A percentile compares a stretch with the other conserved stretches of the same genome.
Conservation (phyloP, 1,140 invertebrate genomes). For the Anagrus nilaparvatae region DNA sequence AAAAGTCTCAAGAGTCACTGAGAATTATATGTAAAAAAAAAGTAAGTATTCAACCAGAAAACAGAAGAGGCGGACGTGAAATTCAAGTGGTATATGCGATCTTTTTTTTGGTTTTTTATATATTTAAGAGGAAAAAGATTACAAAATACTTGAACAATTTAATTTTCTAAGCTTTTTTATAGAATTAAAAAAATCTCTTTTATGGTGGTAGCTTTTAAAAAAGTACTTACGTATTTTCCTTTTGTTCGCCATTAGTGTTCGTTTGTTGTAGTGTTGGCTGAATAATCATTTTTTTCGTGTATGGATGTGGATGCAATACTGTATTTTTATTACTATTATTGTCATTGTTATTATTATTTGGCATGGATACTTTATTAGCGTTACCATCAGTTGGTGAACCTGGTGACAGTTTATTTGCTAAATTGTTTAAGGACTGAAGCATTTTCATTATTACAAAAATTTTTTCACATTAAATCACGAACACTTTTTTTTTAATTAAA, state of each 20-base stretch:
- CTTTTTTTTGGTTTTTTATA: background rate
- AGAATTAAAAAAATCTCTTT: no score
- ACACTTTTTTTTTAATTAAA: no score
- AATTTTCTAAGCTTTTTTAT: no score
- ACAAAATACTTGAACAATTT: no score
- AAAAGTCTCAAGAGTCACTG: constrained; percentile 1
- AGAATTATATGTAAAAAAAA: constrained; percentile 14
- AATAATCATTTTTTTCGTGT: constrained; percentile 34
- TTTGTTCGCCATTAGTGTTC: constrained; percentile 35
- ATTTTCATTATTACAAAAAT: no score
- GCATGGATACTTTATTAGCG: constrained; percentile 40
- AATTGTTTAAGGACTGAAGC: constrained; percentile 67
- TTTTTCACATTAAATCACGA: no score
- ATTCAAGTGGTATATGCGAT: constrained; percentile 3
- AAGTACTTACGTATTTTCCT: constrained; percentile 39
- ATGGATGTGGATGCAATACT: constrained; percentile 34
- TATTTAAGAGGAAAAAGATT: background rate
- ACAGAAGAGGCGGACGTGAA: constrained; percentile 2
- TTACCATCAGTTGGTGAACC: constrained; percentile 45
- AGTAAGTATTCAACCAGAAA: constrained; percentile 1
- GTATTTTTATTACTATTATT: constrained; percentile 44
- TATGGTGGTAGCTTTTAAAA: no score
- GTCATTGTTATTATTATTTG: constrained; percentile 53
- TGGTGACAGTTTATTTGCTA: constrained; percentile 72
- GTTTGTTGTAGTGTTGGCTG: constrained; percentile 25